Percentiles rank a stretch among this genome's conserved stretches.
phyloP scores from a whole-genome alignment of 1,140 invertebrate genomes.

The Chironomus striatipennis region DNA sequence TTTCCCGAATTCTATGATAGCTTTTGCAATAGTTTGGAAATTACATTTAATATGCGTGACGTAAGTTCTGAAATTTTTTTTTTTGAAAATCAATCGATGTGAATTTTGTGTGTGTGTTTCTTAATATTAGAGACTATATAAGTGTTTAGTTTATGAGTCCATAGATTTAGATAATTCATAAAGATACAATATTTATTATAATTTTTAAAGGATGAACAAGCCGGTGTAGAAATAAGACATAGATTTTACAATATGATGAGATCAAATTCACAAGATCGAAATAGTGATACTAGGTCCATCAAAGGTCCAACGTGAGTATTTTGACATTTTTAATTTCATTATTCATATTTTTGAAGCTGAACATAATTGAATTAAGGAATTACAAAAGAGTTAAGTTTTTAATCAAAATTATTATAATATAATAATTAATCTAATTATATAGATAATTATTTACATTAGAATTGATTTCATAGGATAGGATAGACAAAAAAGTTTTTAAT shows the following conservation, averaged over 20 bases:
- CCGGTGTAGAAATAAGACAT: conserved; percentile 35
- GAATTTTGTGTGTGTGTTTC: conserved; percentile 17
- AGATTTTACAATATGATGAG: conserved; percentile 30
- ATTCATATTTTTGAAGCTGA: not conserved
- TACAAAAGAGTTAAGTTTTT: not conserved
- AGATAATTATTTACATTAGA: too few species aligned
- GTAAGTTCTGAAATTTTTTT: conserved; percentile 54
- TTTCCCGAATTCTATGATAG: conserved; percentile 94
- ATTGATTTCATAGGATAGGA: too few species aligned
- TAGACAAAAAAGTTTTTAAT: too few species aligned
- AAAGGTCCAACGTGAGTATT: conserved; percentile 23
- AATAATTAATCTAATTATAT: too few species aligned
- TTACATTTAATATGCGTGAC: conserved; percentile 94
- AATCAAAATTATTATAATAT: too few species aligned
- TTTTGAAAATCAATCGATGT: conserved; percentile 27
- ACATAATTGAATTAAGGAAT: not conserved
- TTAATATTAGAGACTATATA: not conserved
- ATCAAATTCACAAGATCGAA: conserved; percentile 31
- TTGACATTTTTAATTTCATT: not conserved
- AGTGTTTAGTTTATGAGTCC: not conserved
- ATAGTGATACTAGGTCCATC: conserved; percentile 32
- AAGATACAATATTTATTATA: not conserved
- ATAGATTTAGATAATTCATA: not conserved
- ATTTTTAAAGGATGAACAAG: conserved; percentile 30
- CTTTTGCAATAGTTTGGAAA: conserved; percentile 89